A percentile compares a stretch with the other conserved stretches of the same genome.
phyloP scores from a whole-genome alignment of 2,113 vertebrate species.

The Helogale parvula region DNA sequence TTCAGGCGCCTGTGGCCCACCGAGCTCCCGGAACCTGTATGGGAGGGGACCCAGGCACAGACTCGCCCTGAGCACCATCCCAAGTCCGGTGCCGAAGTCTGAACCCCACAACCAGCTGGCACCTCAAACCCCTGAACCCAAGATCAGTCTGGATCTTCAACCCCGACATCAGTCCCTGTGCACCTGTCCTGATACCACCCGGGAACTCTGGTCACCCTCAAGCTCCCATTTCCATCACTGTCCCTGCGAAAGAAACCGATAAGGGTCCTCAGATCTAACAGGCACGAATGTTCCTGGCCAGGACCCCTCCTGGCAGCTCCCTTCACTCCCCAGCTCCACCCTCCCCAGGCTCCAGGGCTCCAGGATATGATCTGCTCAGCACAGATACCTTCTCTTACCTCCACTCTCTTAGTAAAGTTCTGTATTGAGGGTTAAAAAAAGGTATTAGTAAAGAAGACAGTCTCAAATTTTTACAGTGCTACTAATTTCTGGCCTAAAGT shows the following conservation, averaged over 20 bases:
- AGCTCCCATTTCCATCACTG: neutral
- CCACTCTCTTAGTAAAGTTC: constrained; percentile 41
- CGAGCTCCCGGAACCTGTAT: constrained; percentile 57
- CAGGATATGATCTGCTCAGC: neutral
- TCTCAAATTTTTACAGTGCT: neutral
- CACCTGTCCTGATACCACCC: neutral
- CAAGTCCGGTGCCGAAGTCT: neutral
- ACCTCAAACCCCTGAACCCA: neutral
- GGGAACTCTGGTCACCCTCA: neutral
- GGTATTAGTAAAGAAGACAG: neutral
- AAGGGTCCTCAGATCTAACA: neutral
- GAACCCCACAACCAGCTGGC: neutral
- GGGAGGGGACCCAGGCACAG: constrained; percentile 36
- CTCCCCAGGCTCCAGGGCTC: neutral
- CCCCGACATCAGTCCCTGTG: neutral
- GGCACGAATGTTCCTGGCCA: neutral
- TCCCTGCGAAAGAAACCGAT: neutral
- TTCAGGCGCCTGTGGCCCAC: constrained; percentile 73
- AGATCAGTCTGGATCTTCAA: neutral
- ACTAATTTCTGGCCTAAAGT: neutral
- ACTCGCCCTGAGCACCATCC: neutral
- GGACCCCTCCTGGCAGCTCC: neutral
- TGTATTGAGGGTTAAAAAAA: neutral
- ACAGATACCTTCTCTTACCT: neutral
- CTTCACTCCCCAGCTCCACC: neutral